Conservation (phyloP, 2,888 invertebrate genomes). For the Steromphala cineraria region DNA sequence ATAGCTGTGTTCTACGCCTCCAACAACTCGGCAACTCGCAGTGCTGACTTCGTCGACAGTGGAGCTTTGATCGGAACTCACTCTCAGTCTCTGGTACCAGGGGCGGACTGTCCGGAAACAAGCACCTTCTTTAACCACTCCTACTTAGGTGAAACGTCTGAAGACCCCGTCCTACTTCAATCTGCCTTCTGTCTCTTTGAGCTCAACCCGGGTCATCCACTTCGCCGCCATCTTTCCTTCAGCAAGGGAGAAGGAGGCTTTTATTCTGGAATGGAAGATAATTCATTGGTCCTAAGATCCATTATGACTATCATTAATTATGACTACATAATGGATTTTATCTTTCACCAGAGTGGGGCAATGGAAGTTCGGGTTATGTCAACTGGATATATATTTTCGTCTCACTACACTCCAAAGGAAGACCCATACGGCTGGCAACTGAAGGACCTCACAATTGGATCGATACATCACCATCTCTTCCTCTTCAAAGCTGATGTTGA, state of each 20-base stretch:
- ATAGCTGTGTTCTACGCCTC: conserved; percentile 65
- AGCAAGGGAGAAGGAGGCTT: conserved; percentile 30
- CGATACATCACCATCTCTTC: conserved; percentile 63
- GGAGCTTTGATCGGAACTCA: conserved; percentile 49
- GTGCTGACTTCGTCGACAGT: conserved; percentile 57
- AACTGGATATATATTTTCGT: conserved; percentile 58
- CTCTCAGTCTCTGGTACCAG: conserved; percentile 56
- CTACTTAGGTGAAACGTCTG: conserved; percentile 32
- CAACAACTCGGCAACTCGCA: conserved; percentile 43
- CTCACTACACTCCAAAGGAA: conserved; percentile 36
- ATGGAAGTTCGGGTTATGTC: conserved; percentile 51
- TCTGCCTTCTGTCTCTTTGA: conserved; percentile 67
- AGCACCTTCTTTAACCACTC: conserved; percentile 53
- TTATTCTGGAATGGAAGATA: conserved; percentile 61
- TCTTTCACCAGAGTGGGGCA: conserved; percentile 63
- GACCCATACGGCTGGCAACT: conserved; percentile 50
- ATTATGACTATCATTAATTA: conserved; percentile 59
- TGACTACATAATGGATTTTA: conserved; percentile 65
- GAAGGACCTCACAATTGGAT: conserved; percentile 45
- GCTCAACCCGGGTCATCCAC: conserved; percentile 58
- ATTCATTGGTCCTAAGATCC: conserved; percentile 54
- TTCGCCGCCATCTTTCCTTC: conserved; percentile 58
- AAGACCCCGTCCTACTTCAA: conserved; percentile 30
- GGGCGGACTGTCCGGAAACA: conserved; percentile 66
- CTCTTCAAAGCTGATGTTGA: conserved; percentile 57